phyloP scores from a whole-genome alignment of 2,797 vertebrate species.

The Caiman crocodilus region DNA sequence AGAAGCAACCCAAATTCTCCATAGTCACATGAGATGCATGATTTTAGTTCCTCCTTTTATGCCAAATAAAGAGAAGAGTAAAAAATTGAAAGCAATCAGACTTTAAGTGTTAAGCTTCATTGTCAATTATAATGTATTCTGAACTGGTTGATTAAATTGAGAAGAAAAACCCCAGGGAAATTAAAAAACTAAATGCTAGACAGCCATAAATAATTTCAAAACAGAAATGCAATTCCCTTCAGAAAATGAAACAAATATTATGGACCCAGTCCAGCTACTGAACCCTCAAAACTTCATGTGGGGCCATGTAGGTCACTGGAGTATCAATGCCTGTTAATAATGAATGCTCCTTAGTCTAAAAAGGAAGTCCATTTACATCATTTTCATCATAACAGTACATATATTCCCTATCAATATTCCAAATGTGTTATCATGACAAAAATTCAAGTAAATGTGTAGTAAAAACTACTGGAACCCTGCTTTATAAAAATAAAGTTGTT shows the following conservation, averaged over 20 bases:
- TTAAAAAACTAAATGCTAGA: not conserved
- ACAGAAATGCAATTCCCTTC: not conserved
- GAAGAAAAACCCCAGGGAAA: not conserved
- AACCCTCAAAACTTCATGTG: not conserved
- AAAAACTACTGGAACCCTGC: not conserved
- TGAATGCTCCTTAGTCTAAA: not conserved
- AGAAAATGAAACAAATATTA: not conserved
- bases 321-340: accelerated
- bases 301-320: not conserved
- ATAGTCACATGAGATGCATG: not conserved
- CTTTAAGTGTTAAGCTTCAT: not conserved
- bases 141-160: not conserved
- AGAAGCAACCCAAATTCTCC: not conserved
- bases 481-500: not conserved
- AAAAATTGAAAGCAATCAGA: not conserved
- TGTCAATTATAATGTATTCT: not conserved
- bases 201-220: not conserved
- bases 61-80: not conserved
- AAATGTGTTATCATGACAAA: not conserved
- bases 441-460: not conserved
- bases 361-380: not conserved
- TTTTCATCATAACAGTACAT: not conserved
- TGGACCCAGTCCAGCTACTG: not conserved
- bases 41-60: not conserved
- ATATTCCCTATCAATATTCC: not conserved